phyloP scores from a whole-genome alignment of 2,888 invertebrate species.

The Stenodera caucasica region DNA sequence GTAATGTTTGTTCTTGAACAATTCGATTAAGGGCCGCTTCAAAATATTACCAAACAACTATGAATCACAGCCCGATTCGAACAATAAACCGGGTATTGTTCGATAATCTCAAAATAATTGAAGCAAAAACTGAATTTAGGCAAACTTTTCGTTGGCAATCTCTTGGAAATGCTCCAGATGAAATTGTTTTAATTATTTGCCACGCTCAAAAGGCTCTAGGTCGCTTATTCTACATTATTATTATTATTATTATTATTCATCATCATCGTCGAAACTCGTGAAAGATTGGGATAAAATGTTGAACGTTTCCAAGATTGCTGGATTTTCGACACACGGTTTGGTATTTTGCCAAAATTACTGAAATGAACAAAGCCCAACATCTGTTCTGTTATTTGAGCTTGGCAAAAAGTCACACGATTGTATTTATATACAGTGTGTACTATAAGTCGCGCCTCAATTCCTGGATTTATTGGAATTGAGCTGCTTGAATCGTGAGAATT shows the following conservation, averaged over 20 bases:
- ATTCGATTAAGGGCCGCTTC: background rate
- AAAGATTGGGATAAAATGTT: background rate
- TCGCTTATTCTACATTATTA: too few relatives aligned
- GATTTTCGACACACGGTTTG: background rate
- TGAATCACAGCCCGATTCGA: background rate
- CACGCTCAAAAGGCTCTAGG: conserved; percentile 24
- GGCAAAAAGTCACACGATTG: conserved; percentile 34
- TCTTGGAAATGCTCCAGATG: conserved; percentile 35
- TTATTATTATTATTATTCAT: background rate
- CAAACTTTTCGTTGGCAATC: conserved; percentile 34
- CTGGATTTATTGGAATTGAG: too few relatives aligned
- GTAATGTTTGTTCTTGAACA: conserved; percentile 2
- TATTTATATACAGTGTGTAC: too few relatives aligned
- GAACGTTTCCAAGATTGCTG: background rate
- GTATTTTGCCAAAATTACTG: background rate
- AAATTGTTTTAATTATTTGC: conserved; percentile 45
- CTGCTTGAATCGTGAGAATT: too few relatives aligned
- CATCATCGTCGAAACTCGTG: background rate
- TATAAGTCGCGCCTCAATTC: too few relatives aligned
- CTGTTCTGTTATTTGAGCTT: conserved; percentile 28
- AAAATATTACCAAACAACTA: background rate
- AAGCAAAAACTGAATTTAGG: conserved; percentile 40
- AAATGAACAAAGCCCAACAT: conserved; percentile 24
- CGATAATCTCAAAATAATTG: conserved; percentile 42
- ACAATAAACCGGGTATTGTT: conserved; percentile 30